Conservation (phyloP, 2,113 vertebrate species). For the Blennius ocellaris region DNA sequence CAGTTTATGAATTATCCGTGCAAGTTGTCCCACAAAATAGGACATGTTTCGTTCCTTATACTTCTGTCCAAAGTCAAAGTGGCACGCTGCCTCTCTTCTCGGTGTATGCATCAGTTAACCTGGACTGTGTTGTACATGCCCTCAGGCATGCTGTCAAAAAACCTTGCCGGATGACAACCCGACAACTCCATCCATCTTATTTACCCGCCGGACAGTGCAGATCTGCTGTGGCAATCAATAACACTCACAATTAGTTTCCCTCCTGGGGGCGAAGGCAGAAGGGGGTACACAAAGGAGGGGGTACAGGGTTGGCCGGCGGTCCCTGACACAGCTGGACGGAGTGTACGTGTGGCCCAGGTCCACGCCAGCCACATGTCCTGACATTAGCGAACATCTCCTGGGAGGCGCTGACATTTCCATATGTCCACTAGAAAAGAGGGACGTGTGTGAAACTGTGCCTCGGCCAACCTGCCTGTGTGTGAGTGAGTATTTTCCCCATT, state of each 20-base stretch:
- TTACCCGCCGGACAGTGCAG: conserved; percentile 77
- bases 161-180: conserved; percentile 77
- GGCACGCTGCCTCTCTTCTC: conserved; percentile 32
- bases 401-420: conserved; percentile 75
- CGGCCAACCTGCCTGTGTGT: not conserved
- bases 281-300: conserved; percentile 28
- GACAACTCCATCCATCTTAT: conserved; percentile 85
- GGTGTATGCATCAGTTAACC: conserved; percentile 61
- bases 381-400: conserved; percentile 72
- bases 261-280: conserved; percentile 53
- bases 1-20: not conserved
- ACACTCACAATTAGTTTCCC: conserved; percentile 83
- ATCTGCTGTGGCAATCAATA: conserved; percentile 81
- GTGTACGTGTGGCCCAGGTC: conserved; percentile 59
- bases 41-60: conserved; percentile 17
- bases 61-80: conserved; percentile 71
- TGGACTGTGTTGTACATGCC: conserved; percentile 70
- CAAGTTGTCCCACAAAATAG: conserved; percentile 38
- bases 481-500: conserved; percentile 17
- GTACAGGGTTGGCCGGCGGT: conserved; percentile 37
- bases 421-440: conserved; percentile 57
- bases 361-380: conserved; percentile 75
- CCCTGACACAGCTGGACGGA: conserved; percentile 73
- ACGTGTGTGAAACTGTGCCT: conserved; percentile 21
- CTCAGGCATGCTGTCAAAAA: conserved; percentile 74